Conservation (phyloP, 2,797 vertebrate species). For the Danionella dracula region DNA sequence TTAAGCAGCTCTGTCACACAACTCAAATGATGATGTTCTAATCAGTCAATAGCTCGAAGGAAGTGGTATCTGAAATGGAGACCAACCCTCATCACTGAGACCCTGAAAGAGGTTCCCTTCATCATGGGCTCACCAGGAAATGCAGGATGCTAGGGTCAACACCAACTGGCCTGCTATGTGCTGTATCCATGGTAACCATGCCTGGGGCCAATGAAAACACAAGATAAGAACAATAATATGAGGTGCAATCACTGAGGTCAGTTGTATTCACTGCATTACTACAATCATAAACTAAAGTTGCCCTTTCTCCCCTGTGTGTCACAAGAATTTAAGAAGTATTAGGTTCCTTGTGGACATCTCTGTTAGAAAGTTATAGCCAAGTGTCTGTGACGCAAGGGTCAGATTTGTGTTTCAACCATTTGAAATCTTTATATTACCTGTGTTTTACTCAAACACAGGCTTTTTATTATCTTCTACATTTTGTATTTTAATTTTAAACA, state of each 20-base stretch:
- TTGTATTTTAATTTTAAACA: too few species aligned
- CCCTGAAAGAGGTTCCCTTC: conserved; percentile 84
- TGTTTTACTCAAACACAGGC: too few species aligned
- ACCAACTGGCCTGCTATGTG: conserved; percentile 82
- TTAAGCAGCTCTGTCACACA: conserved; percentile 78
- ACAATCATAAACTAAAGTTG: conserved; percentile 74
- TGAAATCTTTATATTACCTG: too few species aligned
- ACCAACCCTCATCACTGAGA: conserved; percentile 92
- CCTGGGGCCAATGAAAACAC: conserved; percentile 87
- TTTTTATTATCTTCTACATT: too few species aligned
- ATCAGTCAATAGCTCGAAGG: conserved; percentile 74
- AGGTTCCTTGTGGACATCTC: too few species aligned
- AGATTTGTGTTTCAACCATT: too few species aligned
- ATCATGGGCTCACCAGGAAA: conserved; percentile 89
- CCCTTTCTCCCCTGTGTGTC: conserved; percentile 75
- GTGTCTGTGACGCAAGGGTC: too few species aligned
- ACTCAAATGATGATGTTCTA: conserved; percentile 77
- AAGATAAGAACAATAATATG: conserved; percentile 85
- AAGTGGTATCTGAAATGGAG: conserved; percentile 85
- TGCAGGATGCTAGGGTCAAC: conserved; percentile 88
- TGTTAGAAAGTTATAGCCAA: too few species aligned
- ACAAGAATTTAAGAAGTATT: conserved; percentile 86
- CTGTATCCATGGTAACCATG: conserved; percentile 91
- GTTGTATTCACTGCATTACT: conserved; percentile 59
- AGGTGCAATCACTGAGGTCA: conserved; percentile 71